Evolutionary conservation across 2,113 vertebrate species (phyloP).

Genomic region (Arothron firmamentum): DNA sequence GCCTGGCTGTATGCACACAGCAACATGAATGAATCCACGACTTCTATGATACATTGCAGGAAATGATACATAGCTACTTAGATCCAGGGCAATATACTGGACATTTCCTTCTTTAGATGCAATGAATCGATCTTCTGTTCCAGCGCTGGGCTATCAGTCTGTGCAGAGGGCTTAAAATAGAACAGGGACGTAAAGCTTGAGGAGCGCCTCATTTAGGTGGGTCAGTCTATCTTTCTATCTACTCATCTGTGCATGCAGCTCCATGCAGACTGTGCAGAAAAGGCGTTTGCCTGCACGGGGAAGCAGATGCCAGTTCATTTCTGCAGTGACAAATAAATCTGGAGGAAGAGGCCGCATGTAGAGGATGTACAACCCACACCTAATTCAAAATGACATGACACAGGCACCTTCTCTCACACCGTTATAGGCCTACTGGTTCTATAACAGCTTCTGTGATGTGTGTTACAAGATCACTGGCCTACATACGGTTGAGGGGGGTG

Average conservation of each 20-base stretch:
- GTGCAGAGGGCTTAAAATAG: slow-evolving; percentile 69
- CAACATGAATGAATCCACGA: slow-evolving; percentile 36
- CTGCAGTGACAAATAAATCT: slow-evolving; percentile 48
- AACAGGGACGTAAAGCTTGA: slow-evolving; percentile 56
- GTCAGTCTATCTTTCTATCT: slow-evolving; percentile 44
- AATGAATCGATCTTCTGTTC: slow-evolving; percentile 66
- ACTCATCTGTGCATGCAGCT: slow-evolving; percentile 24
- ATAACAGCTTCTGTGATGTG: slow-evolving; percentile 55
- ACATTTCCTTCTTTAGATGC: slow-evolving; percentile 73
- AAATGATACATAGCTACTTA: slow-evolving; percentile 64
- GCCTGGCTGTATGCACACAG: slow-evolving; percentile 23
- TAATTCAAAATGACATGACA: slow-evolving; percentile 51
- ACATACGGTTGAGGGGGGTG: slow-evolving; percentile 60
- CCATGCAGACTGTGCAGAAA: slow-evolving; percentile 16
- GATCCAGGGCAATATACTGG: slow-evolving; percentile 50
- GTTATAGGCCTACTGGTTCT: slow-evolving; percentile 53
- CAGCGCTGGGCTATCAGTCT: slow-evolving; percentile 63
- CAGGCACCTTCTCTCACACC: slow-evolving; percentile 38
- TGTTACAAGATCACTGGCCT: slow-evolving; percentile 64
- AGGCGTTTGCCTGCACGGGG: background rate
- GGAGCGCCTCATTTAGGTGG: slow-evolving; percentile 59
- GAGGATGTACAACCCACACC: slow-evolving; percentile 19
- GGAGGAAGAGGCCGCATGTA: slow-evolving; percentile 23
- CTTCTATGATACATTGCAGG: slow-evolving; percentile 39
- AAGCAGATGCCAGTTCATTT: slow-evolving; percentile 10